These are phyloP conservation scores for Bombyx mori DNA, from an alignment of 1,140 invertebrate genomes.

Conservation along the genomic window ASM3026992v2 NC_085125.1:5353001-5353500, in stretches of 20 bases:
- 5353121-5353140: slow-evolving; percentile 27
- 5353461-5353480: slow-evolving; percentile 60
- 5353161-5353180: not conserved
- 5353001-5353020: slow-evolving; percentile 18
- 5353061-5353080: slow-evolving; percentile 38
- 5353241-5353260: slow-evolving; percentile 13
- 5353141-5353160: slow-evolving; percentile 39
- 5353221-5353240: slow-evolving; percentile 15
- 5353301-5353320: slow-evolving; percentile 64
- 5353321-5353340: slow-evolving; percentile 58
- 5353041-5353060: slow-evolving; percentile 20
- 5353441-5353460: slow-evolving; percentile 61
- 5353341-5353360: slow-evolving; percentile 55
- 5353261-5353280: slow-evolving; percentile 17
- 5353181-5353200: slow-evolving; percentile 6
- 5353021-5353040: not conserved
- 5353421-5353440: slow-evolving; percentile 70
- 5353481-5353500: slow-evolving; percentile 72
- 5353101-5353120: slow-evolving; percentile 43
- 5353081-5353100: slow-evolving; percentile 51
- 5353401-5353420: slow-evolving; percentile 69
- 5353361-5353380: slow-evolving; percentile 50
- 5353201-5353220: slow-evolving; percentile 2
- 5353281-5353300: slow-evolving; percentile 25
- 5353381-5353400: slow-evolving; percentile 62